phyloP scores from a whole-genome alignment of 2,888 invertebrate species.

The Andrena marginata region DNA sequence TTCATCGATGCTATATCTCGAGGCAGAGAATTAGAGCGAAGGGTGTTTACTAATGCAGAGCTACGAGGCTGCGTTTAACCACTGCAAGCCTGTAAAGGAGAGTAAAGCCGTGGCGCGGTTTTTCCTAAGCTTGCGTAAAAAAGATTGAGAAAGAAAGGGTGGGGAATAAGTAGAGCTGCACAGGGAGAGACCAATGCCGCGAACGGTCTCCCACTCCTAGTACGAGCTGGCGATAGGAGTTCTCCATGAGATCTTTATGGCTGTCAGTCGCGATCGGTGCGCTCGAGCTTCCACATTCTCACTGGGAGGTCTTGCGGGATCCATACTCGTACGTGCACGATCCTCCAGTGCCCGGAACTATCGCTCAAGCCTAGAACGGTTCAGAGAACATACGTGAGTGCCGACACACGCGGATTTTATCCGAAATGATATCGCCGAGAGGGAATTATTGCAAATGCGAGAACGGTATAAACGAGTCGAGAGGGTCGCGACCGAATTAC shows the following conservation, averaged over 20 bases:
- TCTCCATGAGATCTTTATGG: constrained; percentile 78
- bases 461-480: constrained; percentile 34
- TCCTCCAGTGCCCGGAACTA: constrained; percentile 4
- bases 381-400: constrained; percentile 62
- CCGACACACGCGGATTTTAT: constrained; percentile 39
- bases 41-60: neutral
- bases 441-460: constrained; percentile 27
- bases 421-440: constrained; percentile 33
- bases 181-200: constrained; percentile 74
- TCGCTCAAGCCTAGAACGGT: constrained; percentile 33
- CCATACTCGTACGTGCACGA: neutral
- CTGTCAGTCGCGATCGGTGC: constrained; percentile 80
- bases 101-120: constrained; percentile 20
- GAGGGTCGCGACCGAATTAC: constrained; percentile 9
- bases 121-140: constrained; percentile 52
- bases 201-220: constrained; percentile 69
- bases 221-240: constrained; percentile 70
- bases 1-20: neutral
- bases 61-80: neutral
- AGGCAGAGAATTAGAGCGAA: constrained; percentile 1
- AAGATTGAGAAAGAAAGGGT: constrained; percentile 47
- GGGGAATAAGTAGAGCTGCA: constrained; percentile 62
- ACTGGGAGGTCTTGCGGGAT: constrained; percentile 17
- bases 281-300: constrained; percentile 71
- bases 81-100: neutral